Conservation (phyloP, 2,113 vertebrate genomes). For the Takifugu flavidus region DNA sequence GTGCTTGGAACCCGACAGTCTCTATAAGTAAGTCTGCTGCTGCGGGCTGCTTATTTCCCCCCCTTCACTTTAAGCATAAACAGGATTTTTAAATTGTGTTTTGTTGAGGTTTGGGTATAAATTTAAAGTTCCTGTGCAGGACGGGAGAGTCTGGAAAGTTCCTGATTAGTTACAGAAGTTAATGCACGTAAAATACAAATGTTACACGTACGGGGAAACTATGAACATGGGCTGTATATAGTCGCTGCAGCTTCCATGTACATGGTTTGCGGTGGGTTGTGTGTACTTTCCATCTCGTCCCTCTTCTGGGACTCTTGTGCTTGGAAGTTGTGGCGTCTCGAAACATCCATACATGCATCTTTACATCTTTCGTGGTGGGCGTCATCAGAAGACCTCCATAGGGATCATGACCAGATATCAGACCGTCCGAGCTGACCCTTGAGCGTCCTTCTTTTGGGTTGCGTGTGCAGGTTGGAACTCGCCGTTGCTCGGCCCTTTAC, state of each 20-base stretch:
- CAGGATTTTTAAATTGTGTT: constrained; percentile 12
- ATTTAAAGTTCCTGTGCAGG: constrained; percentile 3
- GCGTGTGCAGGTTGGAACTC: too few relatives aligned
- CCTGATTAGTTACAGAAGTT: constrained; percentile 13
- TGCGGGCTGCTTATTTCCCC: constrained; percentile 10
- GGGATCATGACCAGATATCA: too few relatives aligned
- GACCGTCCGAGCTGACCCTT: too few relatives aligned
- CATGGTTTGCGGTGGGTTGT: background rate
- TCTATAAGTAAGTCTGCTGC: constrained; percentile 90
- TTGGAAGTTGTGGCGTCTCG: too few relatives aligned
- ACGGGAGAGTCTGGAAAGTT: constrained; percentile 1
- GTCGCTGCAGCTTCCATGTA: background rate
- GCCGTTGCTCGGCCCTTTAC: too few relatives aligned
- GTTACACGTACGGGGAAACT: constrained; percentile 3
- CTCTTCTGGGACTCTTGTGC: too few relatives aligned
- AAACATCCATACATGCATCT: too few relatives aligned
- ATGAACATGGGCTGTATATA: background rate
- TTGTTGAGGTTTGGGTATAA: background rate
- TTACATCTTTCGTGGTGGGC: too few relatives aligned
- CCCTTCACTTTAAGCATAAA: constrained; percentile 14
- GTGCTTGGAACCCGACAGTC: constrained; percentile 96
- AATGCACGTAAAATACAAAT: background rate
- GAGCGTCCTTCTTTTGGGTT: too few relatives aligned
- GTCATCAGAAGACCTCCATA: too few relatives aligned
- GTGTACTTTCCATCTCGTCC: background rate